Percentiles rank a stretch among this genome's conserved stretches.
phyloP scores from a whole-genome alignment of 2,113 vertebrate species.

The Podilymbus podiceps region DNA sequence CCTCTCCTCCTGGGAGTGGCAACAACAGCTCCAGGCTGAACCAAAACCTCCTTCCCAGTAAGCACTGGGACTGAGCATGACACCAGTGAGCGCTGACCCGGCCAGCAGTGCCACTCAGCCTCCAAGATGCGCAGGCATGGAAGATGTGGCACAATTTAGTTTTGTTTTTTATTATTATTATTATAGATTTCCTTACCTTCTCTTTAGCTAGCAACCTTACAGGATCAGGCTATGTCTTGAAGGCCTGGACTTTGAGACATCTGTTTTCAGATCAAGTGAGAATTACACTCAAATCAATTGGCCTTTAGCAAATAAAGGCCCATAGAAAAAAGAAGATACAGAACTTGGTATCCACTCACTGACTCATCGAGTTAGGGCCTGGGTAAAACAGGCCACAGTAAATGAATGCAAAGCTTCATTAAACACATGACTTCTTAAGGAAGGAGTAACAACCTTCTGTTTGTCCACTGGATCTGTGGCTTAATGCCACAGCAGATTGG shows the following conservation, averaged over 20 bases:
- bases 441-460: neutral
- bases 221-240: neutral
- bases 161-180: neutral
- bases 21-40: neutral
- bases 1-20: neutral
- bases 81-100: rapidly evolving
- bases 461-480: neutral
- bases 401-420: neutral
- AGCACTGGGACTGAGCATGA: neutral
- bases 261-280: neutral
- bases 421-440: neutral
- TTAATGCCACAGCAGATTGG: neutral
- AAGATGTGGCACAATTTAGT: neutral
- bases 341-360: too few relatives aligned
- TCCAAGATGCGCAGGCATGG: neutral
- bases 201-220: rapidly evolving
- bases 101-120: neutral
- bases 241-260: neutral
- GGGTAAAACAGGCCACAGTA: rapidly evolving
- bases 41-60: neutral
- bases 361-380: neutral
- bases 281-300: neutral
- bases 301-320: neutral
- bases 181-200: neutral
- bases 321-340: neutral